phyloP scores from a whole-genome alignment of 2,113 vertebrate genomes.

The Pogonocichla stellata region DNA sequence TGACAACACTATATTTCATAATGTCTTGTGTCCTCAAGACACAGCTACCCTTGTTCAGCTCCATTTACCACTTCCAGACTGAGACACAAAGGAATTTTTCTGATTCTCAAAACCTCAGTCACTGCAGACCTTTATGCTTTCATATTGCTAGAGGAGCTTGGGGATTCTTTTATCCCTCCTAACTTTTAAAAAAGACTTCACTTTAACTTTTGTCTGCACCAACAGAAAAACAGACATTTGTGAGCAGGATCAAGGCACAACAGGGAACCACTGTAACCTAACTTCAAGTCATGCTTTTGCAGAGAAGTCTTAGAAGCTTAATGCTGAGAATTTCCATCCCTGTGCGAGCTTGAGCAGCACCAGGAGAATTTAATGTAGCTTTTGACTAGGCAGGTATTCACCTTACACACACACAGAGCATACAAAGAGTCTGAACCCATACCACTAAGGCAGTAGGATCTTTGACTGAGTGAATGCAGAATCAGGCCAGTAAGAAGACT shows the following conservation, averaged over 20 bases:
- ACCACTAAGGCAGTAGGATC: background rate
- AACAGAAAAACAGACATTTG: background rate
- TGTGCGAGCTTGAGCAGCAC: background rate
- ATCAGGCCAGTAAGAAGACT: background rate
- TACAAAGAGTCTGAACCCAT: background rate
- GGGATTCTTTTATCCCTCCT: background rate
- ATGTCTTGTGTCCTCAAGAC: background rate
- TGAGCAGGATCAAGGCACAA: slow-evolving; percentile 15
- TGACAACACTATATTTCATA: background rate
- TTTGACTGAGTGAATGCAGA: background rate
- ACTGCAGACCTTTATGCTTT: background rate
- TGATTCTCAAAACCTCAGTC: background rate
- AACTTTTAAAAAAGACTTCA: background rate
- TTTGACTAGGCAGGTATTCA: background rate
- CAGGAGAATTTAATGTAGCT: background rate
- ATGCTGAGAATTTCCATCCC: background rate
- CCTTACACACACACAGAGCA: background rate
- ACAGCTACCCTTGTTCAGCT: background rate
- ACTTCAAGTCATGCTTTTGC: background rate
- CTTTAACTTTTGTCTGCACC: background rate
- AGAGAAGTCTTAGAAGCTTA: background rate
- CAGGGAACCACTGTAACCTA: background rate
- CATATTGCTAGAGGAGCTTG: background rate
- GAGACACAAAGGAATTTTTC: background rate
- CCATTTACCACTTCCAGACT: background rate